Evolutionary conservation across 2,113 vertebrate species (phyloP).

Genomic region (Bufo bufo): DNA sequence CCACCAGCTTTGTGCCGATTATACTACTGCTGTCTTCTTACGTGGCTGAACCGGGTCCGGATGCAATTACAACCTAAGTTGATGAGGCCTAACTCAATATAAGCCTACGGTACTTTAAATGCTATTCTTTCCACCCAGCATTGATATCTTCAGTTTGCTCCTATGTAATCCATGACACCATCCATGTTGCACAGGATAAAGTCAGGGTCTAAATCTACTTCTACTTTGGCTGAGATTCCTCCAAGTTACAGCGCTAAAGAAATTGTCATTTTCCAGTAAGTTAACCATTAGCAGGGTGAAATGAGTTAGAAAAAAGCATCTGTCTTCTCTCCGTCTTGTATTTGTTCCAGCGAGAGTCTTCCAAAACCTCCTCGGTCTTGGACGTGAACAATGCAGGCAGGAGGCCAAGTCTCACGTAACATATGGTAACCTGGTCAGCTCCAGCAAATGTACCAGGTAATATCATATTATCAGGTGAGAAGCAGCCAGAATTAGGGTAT

Average conservation of each 20-base stretch:
- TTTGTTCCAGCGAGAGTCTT: conserved; percentile 65
- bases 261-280: conserved; percentile 92
- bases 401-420: background rate
- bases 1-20: no score
- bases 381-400: background rate
- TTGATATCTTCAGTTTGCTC: background rate
- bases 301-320: conserved; percentile 95
- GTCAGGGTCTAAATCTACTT: conserved; percentile 82
- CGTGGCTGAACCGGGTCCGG: no score
- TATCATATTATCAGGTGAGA: background rate
- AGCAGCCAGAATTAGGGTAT: background rate
- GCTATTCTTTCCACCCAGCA: no score
- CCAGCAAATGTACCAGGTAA: background rate
- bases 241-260: conserved; percentile 85
- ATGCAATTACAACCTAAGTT: no score
- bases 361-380: conserved; percentile 61
- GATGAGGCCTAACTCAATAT: no score
- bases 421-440: background rate
- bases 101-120: no score
- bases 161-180: background rate
- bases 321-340: conserved; percentile 83
- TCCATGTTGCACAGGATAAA: conserved; percentile 81
- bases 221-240: conserved; percentile 81
- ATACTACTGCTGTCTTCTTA: no score
- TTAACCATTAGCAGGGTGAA: conserved; percentile 96